Evolutionary conservation across 2,113 vertebrate genomes (phyloP).

Genomic region (Brachirus orientalis): DNA sequence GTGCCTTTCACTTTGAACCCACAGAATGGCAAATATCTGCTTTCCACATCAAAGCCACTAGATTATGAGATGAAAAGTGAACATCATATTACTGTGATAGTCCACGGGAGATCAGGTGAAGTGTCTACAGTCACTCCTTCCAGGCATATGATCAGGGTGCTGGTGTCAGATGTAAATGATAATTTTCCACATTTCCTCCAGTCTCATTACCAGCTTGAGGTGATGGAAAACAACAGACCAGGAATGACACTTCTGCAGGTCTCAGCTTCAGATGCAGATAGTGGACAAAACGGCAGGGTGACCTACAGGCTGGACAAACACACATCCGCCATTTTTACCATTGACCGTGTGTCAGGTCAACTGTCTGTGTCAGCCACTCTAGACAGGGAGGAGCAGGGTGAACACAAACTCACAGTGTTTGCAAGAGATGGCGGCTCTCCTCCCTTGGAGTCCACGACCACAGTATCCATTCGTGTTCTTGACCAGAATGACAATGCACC

Average conservation of each 20-base stretch:
- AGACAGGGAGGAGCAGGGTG: slow-evolving; percentile 76
- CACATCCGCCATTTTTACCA: slow-evolving; percentile 64
- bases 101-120: slow-evolving; percentile 22
- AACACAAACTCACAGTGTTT: slow-evolving; percentile 71
- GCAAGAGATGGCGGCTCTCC: slow-evolving; percentile 78
- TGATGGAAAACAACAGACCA: slow-evolving; percentile 80
- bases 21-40: slow-evolving; percentile 80
- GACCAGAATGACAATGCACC: slow-evolving; percentile 84
- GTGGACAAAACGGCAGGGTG: slow-evolving; percentile 70
- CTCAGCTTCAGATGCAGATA: slow-evolving; percentile 76
- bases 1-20: slow-evolving; percentile 78
- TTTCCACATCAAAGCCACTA: slow-evolving; percentile 81
- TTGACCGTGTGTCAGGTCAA: slow-evolving; percentile 69
- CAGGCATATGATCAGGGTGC: slow-evolving; percentile 64
- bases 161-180: slow-evolving; percentile 80
- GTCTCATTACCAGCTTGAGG: slow-evolving; percentile 61
- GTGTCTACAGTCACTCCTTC: slow-evolving; percentile 29
- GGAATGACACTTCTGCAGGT: slow-evolving; percentile 64
- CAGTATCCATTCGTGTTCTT: slow-evolving; percentile 67
- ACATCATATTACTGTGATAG: slow-evolving; percentile 74
- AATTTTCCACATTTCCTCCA: slow-evolving; percentile 76
- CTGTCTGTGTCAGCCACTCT: slow-evolving; percentile 69
- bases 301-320: slow-evolving; percentile 66
- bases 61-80: slow-evolving; percentile 77
- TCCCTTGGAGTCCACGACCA: slow-evolving; percentile 61